Evolutionary conservation across 2,113 vertebrate genomes (phyloP), one percentile per base, ranked within the genome.

Genomic region (Ophiodon elongatus): DNA sequence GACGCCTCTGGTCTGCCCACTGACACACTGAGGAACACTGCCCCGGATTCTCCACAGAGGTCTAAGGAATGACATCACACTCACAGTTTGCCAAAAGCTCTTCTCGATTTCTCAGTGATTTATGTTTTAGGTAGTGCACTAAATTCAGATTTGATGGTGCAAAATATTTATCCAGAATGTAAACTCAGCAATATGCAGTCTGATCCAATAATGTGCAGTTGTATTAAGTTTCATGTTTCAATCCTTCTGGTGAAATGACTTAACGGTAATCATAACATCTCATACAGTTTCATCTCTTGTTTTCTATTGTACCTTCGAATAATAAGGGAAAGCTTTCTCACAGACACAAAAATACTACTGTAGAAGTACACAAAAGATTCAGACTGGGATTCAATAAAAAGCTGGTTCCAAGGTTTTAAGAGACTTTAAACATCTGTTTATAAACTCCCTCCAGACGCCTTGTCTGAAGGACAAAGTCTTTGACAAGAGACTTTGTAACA

Each of bases 371-470:
- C 50, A 41, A 43, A 62, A 37, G 33, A 66, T 82, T 68, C 15
- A 15, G 80, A 66, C 27, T 8, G 9, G 75, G 33, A 29, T 45
- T 76, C 62, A 67, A 84, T 84, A 82, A 91, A 91, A 90, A 75
- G 56, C 21, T 73, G 25, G 21, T 82, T 66, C 66, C 25, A 50
- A 77, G 17, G 52, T 56, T 92, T 85, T 80, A 86, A 7, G 66
- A 80, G 63, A 60, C 72, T 78, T 54, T 73, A 87, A 89, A 87
- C 64, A 82, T 87, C 80, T 87, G 23, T 85, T 87, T 71, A 86
- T 77, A 78, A 79, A 71, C 62, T 82, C 75, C 60, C 45, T 82
- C 52, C 63, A 78, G 90, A 79, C 33, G 7, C 6, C 15, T 86
- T 27, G 63, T 59, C 52, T 82, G 45, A 89, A 82, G 65, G 72